A percentile compares a stretch with the other conserved stretches of the same genome.
These are phyloP conservation scores for Pyrocephalus nanus DNA, from an alignment of 2,797 vertebrate species.

Conservation along the genomic window DNA sequence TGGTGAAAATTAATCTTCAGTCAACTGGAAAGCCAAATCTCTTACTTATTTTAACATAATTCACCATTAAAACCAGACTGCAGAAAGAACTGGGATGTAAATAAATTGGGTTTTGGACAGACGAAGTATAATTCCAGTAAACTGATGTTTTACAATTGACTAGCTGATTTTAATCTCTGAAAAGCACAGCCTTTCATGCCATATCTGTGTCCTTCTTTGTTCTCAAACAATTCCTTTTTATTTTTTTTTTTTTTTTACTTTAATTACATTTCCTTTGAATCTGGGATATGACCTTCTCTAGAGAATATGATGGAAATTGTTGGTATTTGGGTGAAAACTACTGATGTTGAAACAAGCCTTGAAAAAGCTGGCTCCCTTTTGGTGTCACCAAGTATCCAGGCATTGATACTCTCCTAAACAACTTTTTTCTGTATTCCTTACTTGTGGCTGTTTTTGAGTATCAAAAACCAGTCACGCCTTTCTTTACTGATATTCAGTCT, in stretches of 20 bases:
- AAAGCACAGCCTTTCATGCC: background rate
- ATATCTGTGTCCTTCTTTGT: background rate
- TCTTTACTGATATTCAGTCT: background rate
- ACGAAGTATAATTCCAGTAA: background rate
- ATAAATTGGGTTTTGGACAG: background rate
- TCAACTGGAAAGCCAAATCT: background rate
- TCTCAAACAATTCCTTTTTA: background rate
- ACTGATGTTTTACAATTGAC: background rate
- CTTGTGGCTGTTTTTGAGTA: background rate
- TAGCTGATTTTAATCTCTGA: background rate
- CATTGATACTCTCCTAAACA: background rate
- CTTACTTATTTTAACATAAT: background rate
- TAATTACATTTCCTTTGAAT: slow-evolving; percentile 17
- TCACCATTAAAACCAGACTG: background rate
- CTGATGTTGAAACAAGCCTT: background rate
- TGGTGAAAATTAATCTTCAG: background rate
- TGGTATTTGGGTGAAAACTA: background rate
- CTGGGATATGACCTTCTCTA: background rate
- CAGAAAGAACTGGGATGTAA: background rate
- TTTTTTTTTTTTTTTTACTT: background rate
- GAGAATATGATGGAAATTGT: background rate
- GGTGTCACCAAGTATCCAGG: background rate
- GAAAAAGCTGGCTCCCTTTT: background rate
- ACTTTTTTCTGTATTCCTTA: background rate
- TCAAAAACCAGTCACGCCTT: background rate